Evolutionary conservation across 2,113 vertebrate species (phyloP).

Genomic region (Tinamus guttatus): DNA sequence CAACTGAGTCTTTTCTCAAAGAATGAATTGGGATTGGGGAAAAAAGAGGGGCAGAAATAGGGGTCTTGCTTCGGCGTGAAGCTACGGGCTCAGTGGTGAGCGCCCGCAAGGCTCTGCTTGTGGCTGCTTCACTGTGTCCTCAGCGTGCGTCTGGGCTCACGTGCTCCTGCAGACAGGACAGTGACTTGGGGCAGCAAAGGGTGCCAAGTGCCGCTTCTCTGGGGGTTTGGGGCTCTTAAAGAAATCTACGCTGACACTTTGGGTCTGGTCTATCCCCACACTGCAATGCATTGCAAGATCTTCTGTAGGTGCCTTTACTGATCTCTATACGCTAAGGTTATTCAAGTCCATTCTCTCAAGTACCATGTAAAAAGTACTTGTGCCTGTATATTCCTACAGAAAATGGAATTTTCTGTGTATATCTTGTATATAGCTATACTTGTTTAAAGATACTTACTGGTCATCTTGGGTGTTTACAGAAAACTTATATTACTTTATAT

Average conservation of each 20-base stretch:
- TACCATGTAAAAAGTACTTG: not conserved
- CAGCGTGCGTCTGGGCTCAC: not conserved
- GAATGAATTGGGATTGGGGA: not conserved
- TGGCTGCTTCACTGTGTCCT: not conserved
- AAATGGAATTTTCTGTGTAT: not conserved
- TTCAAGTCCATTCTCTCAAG: not conserved
- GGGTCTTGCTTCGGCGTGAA: rapidly evolving
- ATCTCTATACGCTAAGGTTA: not conserved
- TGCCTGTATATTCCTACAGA: not conserved
- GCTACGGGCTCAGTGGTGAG: not conserved
- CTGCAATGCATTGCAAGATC: not conserved
- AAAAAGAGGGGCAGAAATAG: not conserved
- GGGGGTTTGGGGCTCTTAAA: not conserved
- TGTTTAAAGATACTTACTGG: not conserved
- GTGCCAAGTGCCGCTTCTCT: not conserved
- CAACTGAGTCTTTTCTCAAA: not conserved
- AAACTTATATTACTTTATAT: not conserved
- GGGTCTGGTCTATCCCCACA: not conserved
- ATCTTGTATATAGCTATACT: rapidly evolving
- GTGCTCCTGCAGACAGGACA: rapidly evolving
- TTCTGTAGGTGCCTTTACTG: not conserved
- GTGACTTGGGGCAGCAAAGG: not conserved
- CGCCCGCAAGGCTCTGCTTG: not conserved
- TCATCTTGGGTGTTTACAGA: not conserved
- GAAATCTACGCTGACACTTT: not conserved